These are phyloP conservation scores for Empis livida DNA, from an alignment of 2,888 invertebrate species.

Conservation along the genomic window DNA sequence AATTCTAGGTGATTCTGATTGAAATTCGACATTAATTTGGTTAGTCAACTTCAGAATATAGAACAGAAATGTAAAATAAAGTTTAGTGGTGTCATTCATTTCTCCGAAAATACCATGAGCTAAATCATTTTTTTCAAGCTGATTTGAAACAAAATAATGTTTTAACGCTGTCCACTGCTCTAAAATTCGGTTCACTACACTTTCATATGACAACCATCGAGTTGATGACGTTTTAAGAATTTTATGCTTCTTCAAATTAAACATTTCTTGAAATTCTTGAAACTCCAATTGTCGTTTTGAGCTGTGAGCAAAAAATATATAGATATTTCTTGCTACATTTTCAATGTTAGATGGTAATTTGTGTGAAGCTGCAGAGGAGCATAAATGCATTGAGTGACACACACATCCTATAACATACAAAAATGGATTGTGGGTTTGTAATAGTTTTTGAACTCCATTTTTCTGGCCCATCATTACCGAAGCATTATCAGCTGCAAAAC, in stretches of 20 bases:
- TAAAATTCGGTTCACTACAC: slow-evolving; percentile 10
- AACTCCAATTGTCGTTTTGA: slow-evolving; percentile 17
- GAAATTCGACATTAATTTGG: too few relatives aligned
- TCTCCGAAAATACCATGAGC: neutral
- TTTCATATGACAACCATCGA: slow-evolving; percentile 21
- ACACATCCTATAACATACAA: slow-evolving; percentile 18
- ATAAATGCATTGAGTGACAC: slow-evolving; percentile 20
- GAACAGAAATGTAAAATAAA: neutral
- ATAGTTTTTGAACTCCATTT: slow-evolving; percentile 13
- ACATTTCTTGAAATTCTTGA: slow-evolving; percentile 18
- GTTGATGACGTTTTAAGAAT: slow-evolving; percentile 18
- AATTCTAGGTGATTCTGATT: too few relatives aligned
- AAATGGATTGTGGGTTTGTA: slow-evolving; percentile 13
- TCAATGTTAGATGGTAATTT: slow-evolving; percentile 17
- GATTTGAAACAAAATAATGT: slow-evolving; percentile 1
- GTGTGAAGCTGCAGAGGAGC: slow-evolving; percentile 17
- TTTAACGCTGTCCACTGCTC: slow-evolving; percentile 8
- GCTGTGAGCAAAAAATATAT: slow-evolving; percentile 18
- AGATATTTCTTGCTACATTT: slow-evolving; percentile 16
- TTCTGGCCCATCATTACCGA: slow-evolving; percentile 19
- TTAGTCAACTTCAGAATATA: too few relatives aligned
- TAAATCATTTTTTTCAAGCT: neutral
- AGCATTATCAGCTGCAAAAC: slow-evolving; percentile 19
- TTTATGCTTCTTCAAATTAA: slow-evolving; percentile 18
- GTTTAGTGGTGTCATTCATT: neutral